Percentiles rank a stretch among this genome's conserved stretches.
Conservation (phyloP, 2,888 invertebrate genomes). For the Acleris emargana region DNA sequence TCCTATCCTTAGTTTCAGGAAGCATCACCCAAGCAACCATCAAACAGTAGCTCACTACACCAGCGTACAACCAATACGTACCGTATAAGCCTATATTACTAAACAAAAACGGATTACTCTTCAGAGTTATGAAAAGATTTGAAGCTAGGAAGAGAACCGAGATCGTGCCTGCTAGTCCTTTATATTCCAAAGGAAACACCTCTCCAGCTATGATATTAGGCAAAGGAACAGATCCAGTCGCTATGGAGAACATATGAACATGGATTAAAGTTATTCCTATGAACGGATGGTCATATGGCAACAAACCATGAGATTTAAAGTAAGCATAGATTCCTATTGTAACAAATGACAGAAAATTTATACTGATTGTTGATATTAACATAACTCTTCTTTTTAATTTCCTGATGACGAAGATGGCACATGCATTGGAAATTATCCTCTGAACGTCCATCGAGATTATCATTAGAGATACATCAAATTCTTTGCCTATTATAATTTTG, state of each 20-base stretch:
- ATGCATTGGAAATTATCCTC: conserved; percentile 44
- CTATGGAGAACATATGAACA: conserved; percentile 43
- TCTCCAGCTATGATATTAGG: conserved; percentile 45
- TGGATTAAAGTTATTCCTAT: conserved; percentile 42
- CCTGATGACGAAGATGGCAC: conserved; percentile 44
- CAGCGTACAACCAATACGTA: conserved; percentile 39
- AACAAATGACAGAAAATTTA: conserved; percentile 20
- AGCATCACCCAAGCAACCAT: conserved; percentile 35
- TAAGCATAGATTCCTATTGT: conserved; percentile 24
- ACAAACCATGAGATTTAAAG: conserved; percentile 14
- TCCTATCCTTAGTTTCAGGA: conserved; percentile 43
- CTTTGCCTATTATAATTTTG: conserved; percentile 39
- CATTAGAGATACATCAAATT: conserved; percentile 39
- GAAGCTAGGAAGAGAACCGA: conserved; percentile 49
- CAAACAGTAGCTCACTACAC: conserved; percentile 38
- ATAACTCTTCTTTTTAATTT: conserved; percentile 24
- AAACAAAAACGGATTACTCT: conserved; percentile 46
- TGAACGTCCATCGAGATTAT: conserved; percentile 43
- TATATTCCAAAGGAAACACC: conserved; percentile 45
- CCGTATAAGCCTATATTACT: conserved; percentile 45
- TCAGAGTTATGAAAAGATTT: conserved; percentile 46
- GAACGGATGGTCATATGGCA: conserved; percentile 35
- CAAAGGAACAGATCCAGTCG: conserved; percentile 43
- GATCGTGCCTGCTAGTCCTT: conserved; percentile 50
- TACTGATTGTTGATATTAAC: conserved; percentile 23